A percentile compares a stretch with the other conserved stretches of the same genome.
Conservation (phyloP, 2,113 vertebrate genomes). For the Spizaetus ornatus region DNA sequence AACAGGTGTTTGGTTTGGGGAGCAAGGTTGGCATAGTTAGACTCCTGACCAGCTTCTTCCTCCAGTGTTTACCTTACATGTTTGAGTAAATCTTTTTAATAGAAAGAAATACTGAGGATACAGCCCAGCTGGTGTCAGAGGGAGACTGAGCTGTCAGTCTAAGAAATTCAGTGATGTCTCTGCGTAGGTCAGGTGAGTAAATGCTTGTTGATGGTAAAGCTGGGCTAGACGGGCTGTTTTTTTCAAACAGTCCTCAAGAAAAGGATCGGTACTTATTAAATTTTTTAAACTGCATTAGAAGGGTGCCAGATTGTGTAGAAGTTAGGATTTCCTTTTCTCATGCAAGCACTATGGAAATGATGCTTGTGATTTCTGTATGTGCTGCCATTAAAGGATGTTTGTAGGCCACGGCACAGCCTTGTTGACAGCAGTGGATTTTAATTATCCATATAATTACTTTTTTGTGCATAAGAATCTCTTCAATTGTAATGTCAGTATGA, state of each 20-base stretch:
- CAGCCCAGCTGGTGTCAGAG: not conserved
- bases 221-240: not conserved
- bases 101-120: not conserved
- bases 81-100: not conserved
- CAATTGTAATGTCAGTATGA: not conserved
- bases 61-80: not conserved
- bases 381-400: not conserved
- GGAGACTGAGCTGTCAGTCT: not conserved
- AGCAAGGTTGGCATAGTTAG: not conserved
- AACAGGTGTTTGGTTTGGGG: not conserved
- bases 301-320: not conserved
- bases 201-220: not conserved
- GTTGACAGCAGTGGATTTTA: not conserved
- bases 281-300: not conserved
- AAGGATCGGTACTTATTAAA: not conserved
- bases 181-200: not conserved
- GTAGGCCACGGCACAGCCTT: not conserved
- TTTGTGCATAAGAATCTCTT: not conserved
- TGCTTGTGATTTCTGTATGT: constrained; percentile 9
- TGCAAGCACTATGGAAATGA: constrained; percentile 19
- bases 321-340: not conserved
- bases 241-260: not conserved
- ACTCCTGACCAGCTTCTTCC: not conserved
- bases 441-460: not conserved
- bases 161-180: not conserved